phyloP scores from a whole-genome alignment of 2,113 vertebrate genomes.

The Gymnarchus niloticus region DNA sequence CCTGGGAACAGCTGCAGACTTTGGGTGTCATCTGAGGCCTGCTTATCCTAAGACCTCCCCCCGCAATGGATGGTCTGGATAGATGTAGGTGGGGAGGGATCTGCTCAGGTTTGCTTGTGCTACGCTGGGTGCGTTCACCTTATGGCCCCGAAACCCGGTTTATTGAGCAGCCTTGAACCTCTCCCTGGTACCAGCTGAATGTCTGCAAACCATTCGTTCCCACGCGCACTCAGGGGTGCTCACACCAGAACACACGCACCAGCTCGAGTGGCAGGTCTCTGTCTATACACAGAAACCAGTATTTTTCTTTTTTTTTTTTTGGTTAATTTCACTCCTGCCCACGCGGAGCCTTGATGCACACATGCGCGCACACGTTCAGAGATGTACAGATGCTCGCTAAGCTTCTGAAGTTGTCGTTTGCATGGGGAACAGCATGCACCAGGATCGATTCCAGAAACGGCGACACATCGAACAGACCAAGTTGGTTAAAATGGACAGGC shows the following conservation, averaged over 20 bases:
- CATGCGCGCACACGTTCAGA: not conserved
- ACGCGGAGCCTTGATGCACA: not conserved
- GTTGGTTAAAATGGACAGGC: not conserved
- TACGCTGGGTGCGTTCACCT: too few species aligned
- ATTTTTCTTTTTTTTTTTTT: not conserved
- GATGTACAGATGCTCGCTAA: not conserved
- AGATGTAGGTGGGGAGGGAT: not conserved
- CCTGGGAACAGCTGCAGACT: slow-evolving; percentile 14
- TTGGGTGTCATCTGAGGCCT: not conserved
- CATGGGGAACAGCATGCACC: not conserved
- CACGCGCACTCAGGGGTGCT: not conserved
- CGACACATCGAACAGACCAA: not conserved
- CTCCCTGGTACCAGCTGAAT: not conserved
- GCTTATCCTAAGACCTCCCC: not conserved
- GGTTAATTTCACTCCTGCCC: not conserved
- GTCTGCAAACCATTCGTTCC: not conserved
- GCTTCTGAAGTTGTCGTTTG: not conserved
- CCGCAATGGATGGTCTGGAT: not conserved
- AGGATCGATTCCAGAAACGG: not conserved
- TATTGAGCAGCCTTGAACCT: not conserved
- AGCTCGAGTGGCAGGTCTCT: not conserved
- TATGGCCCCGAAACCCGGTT: not conserved
- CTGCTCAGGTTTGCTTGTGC: not conserved
- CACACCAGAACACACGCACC: not conserved
- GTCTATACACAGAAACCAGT: not conserved